phyloP scores from a whole-genome alignment of 2,113 vertebrate genomes.

The Paradoxurus hermaphroditus region DNA sequence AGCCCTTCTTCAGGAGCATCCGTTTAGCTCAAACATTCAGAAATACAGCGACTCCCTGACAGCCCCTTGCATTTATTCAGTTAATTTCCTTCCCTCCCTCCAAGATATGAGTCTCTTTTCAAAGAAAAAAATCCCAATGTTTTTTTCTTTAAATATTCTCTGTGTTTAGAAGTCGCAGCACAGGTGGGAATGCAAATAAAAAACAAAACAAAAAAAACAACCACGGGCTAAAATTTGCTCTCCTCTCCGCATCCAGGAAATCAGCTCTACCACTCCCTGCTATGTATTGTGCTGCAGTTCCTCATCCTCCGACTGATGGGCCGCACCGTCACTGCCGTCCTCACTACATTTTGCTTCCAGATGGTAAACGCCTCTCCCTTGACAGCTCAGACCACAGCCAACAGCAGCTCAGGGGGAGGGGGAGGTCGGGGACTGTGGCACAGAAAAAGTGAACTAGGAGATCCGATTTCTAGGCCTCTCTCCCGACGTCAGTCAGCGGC shows the following conservation, averaged over 20 bases:
- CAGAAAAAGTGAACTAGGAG: not conserved
- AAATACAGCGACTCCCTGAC: not conserved
- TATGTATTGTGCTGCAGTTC: slow-evolving; percentile 94
- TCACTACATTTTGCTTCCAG: slow-evolving; percentile 93
- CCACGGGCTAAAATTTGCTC: not conserved
- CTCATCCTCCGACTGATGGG: slow-evolving; percentile 97
- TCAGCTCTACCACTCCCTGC: slow-evolving; percentile 92
- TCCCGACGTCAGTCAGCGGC: not conserved
- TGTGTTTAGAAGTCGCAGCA: not conserved
- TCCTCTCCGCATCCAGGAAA: slow-evolving; percentile 81
- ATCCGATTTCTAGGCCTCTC: not conserved
- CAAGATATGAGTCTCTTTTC: not conserved
- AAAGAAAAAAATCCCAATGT: not conserved
- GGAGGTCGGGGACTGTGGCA: not conserved
- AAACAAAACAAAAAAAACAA: not conserved
- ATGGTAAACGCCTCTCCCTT: slow-evolving; percentile 87
- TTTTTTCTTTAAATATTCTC: not conserved
- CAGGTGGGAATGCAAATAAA: not conserved
- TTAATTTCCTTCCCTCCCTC: not conserved
- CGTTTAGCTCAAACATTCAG: not conserved
- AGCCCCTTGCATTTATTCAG: not conserved
- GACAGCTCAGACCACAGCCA: not conserved
- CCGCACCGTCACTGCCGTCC: slow-evolving; percentile 91
- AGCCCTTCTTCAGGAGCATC: not conserved
- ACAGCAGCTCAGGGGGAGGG: not conserved